Evolutionary conservation across 2,113 vertebrate genomes (phyloP), one percentile per base, ranked within the genome.

Genomic region (Halcyon senegalensis): DNA sequence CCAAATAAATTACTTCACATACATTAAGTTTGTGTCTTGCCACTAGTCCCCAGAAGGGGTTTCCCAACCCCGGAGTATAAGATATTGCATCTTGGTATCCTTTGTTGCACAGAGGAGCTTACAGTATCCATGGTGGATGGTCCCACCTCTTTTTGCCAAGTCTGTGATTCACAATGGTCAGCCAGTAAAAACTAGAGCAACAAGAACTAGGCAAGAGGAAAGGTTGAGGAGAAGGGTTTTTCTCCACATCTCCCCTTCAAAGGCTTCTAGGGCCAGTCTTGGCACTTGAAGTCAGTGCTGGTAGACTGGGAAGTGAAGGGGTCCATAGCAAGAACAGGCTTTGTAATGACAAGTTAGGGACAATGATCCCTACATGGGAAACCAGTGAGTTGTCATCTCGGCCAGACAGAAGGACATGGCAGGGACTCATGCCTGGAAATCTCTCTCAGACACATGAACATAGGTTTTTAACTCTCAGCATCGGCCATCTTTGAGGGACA

Each of bases 341-440:
- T 80, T 4, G 2, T 35, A 33, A 18, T 69, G 35, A 5, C 33
- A 46, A 33, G 12, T 33, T n/a, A n/a, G 19, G 31, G 19, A 68
- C 14, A 51, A 11, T 1, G 0, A 2, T 77, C 14, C 20, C 19
- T 63, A n/a, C 0, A 0, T 4, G 27, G 33, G 30, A 91, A 69
- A 62, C 30, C n/a, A 91, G 16, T 2, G 39, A 76, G n/a, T 2
- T 24, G 33, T 23, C 28, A 5, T 23, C 23, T 69, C 50, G 60
- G 63, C 4, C 39, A 91, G 62, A 6, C 39, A 91, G 62, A 7
- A 81, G 11, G 23, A 79, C 3, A 1, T 7, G 18, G 19, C 50
- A 84, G 27, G 78, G 16, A 21, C 55, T 53, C 2, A 0, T 28
- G 23, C 55, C 63, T 77, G 20, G 31, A 89, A 81, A 7, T 27